A percentile compares a stretch with the other conserved stretches of the same genome.
Evolutionary conservation across 2,888 invertebrate species (phyloP).

Genomic region (Apodemia zela): DNA sequence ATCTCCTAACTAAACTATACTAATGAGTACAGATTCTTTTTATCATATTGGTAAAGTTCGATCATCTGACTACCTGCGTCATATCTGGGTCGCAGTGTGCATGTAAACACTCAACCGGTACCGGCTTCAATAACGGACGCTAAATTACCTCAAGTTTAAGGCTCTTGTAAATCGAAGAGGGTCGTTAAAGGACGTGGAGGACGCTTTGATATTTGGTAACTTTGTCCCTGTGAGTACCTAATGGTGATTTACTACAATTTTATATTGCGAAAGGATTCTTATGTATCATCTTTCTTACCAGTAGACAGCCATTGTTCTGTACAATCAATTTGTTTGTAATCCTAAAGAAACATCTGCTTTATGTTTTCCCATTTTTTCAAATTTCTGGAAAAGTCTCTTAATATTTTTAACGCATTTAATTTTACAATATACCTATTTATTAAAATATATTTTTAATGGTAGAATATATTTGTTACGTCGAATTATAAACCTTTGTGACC

Average conservation of each 20-base stretch:
- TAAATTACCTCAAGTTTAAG: slow-evolving; percentile 5
- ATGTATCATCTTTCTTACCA: neutral
- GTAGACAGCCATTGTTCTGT: neutral
- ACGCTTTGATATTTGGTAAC: slow-evolving; percentile 5
- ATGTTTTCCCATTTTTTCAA: no score
- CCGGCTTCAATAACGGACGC: neutral
- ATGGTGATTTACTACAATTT: neutral
- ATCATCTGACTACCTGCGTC: no score
- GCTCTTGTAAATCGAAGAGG: slow-evolving; percentile 5
- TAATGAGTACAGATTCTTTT: no score
- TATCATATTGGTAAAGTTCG: no score
- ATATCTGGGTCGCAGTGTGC: neutral
- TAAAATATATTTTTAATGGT: no score
- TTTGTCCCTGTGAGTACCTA: neutral
- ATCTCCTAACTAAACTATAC: no score
- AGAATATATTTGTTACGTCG: no score
- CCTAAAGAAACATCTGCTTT: neutral
- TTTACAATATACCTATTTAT: no score
- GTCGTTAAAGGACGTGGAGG: neutral
- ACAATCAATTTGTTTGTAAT: neutral
- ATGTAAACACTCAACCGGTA: neutral
- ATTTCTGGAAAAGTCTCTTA: no score
- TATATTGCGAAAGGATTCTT: neutral
- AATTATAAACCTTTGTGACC: no score
- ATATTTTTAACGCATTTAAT: no score